These are phyloP conservation scores for Eciton burchellii DNA, from an alignment of 1,140 invertebrate species.

Conservation along the genomic window DNA sequence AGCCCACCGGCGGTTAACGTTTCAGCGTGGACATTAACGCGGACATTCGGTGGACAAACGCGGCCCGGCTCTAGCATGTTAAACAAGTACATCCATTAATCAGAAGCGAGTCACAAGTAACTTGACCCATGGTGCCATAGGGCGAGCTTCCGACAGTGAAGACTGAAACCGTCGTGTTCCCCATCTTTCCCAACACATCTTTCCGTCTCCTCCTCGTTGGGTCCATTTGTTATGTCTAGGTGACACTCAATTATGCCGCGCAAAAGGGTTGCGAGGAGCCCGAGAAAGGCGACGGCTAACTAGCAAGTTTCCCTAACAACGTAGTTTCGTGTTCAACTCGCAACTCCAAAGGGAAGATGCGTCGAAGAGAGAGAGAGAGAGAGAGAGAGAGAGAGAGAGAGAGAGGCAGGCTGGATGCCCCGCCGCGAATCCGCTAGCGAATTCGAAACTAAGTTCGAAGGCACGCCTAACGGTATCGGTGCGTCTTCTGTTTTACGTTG, in stretches of 20 bases:
- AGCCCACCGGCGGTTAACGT: slow-evolving; percentile 55
- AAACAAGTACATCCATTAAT: slow-evolving; percentile 81
- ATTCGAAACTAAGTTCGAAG: slow-evolving; percentile 66
- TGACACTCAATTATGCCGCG: slow-evolving; percentile 81
- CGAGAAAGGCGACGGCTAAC: slow-evolving; percentile 74
- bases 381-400: slow-evolving; percentile 58
- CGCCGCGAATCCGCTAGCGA: slow-evolving; percentile 36
- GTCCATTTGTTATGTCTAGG: slow-evolving; percentile 81
- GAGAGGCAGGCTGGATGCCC: slow-evolving; percentile 53
- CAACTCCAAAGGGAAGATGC: slow-evolving; percentile 67
- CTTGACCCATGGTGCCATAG: slow-evolving; percentile 75
- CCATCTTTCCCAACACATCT: slow-evolving; percentile 69
- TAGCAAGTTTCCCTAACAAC: slow-evolving; percentile 77
- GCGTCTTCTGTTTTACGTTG: slow-evolving; percentile 34
- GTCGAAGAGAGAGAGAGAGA: slow-evolving; percentile 60
- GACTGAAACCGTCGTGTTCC: slow-evolving; percentile 66
- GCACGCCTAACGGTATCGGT: slow-evolving; percentile 45
- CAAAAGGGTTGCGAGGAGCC: slow-evolving; percentile 75
- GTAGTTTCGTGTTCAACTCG: slow-evolving; percentile 63
- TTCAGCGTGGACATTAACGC: slow-evolving; percentile 76
- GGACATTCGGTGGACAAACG: slow-evolving; percentile 78
- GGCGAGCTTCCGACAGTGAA: slow-evolving; percentile 72
- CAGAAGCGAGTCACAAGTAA: slow-evolving; percentile 79
- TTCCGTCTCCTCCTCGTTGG: slow-evolving; percentile 66
- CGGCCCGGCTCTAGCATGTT: slow-evolving; percentile 75